phyloP scores from a whole-genome alignment of 1,140 invertebrate species.

The Matsumurasca onukii region DNA sequence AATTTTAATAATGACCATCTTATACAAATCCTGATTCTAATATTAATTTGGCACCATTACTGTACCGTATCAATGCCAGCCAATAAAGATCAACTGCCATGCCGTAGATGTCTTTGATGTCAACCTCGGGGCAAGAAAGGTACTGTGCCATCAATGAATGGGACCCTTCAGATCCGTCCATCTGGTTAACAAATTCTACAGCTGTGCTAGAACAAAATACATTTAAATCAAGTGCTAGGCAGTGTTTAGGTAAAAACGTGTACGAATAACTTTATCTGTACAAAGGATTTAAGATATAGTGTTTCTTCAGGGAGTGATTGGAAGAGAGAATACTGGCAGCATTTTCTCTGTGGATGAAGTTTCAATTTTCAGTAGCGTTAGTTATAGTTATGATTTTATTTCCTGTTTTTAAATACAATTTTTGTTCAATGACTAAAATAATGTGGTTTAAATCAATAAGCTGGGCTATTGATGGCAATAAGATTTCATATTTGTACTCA shows the following conservation, averaged over 20 bases:
- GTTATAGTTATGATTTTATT: too few relatives aligned
- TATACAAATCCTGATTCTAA: too few relatives aligned
- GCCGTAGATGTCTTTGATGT: slow-evolving; percentile 76
- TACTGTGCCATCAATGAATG: slow-evolving; percentile 69
- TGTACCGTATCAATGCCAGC: slow-evolving; percentile 89
- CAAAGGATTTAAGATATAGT: background rate
- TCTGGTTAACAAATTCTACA: background rate
- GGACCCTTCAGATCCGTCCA: background rate
- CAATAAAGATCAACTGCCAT: slow-evolving; percentile 81
- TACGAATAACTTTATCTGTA: background rate
- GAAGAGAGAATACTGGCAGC: background rate
- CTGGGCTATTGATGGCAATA: background rate
- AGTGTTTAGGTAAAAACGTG: background rate
- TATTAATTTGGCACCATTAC: too few relatives aligned
- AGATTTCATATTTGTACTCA: slow-evolving; percentile 46
- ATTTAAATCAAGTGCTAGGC: background rate
- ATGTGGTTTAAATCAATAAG: too few relatives aligned
- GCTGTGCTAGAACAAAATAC: background rate
- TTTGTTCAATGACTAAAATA: too few relatives aligned
- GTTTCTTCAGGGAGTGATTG: background rate
- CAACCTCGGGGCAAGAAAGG: slow-evolving; percentile 62
- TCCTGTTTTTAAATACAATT: too few relatives aligned
- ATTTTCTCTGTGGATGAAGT: too few relatives aligned
- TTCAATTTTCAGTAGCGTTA: too few relatives aligned
- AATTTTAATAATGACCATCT: too few relatives aligned